phyloP scores from a whole-genome alignment of 2,888 invertebrate genomes.

The Dermolepida albohirtum region DNA sequence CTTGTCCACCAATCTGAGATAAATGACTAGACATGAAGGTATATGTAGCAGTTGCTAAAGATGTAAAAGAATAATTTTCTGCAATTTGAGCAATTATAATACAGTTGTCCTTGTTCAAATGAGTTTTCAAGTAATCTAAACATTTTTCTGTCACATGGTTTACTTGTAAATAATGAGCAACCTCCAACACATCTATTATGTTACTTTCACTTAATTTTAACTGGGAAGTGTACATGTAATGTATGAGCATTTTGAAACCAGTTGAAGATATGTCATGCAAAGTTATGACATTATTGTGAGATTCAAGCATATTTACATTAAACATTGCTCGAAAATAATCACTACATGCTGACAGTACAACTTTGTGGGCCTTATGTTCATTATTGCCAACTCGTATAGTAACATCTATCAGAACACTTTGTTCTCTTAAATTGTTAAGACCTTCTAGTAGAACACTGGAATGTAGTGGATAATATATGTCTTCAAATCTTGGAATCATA shows the following conservation, averaged over 20 bases:
- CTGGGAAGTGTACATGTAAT: conserved; percentile 77
- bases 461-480: conserved; percentile 62
- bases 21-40: conserved; percentile 75
- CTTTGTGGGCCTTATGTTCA: conserved; percentile 76
- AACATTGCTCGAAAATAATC: conserved; percentile 84
- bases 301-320: conserved; percentile 76
- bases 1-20: conserved; percentile 70
- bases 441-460: conserved; percentile 70
- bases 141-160: conserved; percentile 76
- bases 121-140: conserved; percentile 73
- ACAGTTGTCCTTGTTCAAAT: conserved; percentile 77
- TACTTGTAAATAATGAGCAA: conserved; percentile 76
- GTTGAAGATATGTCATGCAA: conserved; percentile 75
- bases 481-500: conserved; percentile 60
- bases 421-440: conserved; percentile 71
- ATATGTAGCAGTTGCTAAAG: conserved; percentile 71
- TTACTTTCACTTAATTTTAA: conserved; percentile 73
- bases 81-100: conserved; percentile 78
- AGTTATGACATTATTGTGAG: conserved; percentile 73
- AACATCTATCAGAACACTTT: conserved; percentile 75
- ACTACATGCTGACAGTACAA: conserved; percentile 78
- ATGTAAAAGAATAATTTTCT: conserved; percentile 74
- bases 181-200: conserved; percentile 76
- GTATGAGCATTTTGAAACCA: conserved; percentile 73
- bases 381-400: conserved; percentile 75